Evolutionary conservation across 2,113 vertebrate genomes (phyloP), one percentile per base, ranked within the genome.

Genomic region (Romanogobio albipinnatus): DNA sequence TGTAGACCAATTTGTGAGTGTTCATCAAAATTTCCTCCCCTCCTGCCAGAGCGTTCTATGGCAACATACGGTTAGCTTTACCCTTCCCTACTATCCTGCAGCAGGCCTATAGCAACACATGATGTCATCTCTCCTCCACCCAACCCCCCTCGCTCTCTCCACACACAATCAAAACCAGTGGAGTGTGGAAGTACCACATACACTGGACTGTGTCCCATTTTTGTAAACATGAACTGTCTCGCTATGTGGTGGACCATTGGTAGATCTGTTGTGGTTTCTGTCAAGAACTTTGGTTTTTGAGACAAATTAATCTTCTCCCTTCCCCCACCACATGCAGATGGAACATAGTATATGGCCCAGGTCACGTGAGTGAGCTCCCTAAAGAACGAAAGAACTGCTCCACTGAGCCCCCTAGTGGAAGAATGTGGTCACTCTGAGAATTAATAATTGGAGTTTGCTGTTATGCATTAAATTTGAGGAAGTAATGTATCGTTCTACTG

Each of bases 41-140:
- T 84, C 61, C 56, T 53, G 33, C 83, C 71, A 84, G 76, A 36
- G 61, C 86, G 86, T 90, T 74, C 83, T 88, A 70, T 86, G 82
- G 82, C 88, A 92, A 88, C 93, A 93, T 90, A 93, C 90, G 90
- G 92, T 93, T 88, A 77, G 85, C 86, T 90, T 92, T 92, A 92
- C 91, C 91, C 91, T 92, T 92, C 90, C 92, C 59, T 92, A 92
- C 91, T 90, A 88, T 92, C 88, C 91, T 92, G 92, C 93, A 95
- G 94, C 91, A 93, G 92, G 92, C 91, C 93, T 94, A 93, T 94
- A 95, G 95, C 95, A 95, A 95, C 94, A 94, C 92, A 94, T 95
- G 95, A 95, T 94, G 94, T 95, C 94, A 95, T 94, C 88, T 86
- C 87, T 86, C 86, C 91, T 87, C 92, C 74, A 90, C 92, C 89